Evolutionary conservation across 1,140 invertebrate species (phyloP), one percentile per base, ranked within the genome.

Genomic region (Pectinophora gossypiella): DNA sequence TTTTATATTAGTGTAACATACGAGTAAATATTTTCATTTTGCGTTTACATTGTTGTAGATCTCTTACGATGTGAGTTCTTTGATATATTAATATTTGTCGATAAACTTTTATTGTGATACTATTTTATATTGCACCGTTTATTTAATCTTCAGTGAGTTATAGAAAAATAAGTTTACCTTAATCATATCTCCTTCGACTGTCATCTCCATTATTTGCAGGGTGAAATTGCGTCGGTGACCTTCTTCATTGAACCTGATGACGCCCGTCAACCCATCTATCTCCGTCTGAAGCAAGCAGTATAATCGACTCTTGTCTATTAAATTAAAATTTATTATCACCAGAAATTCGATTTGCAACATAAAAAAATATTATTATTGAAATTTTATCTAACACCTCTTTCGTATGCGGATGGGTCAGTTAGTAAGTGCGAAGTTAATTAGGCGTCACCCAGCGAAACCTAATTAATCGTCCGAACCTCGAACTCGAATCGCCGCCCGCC

Each of bases 151-250:
- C n/a, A n/a, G n/a, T n/a, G n/a, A n/a, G n/a, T n/a, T n/a, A n/a
- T n/a, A n/a, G n/a, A n/a, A n/a, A n/a, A n/a, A n/a, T n/a, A n/a
- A n/a, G n/a, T n/a, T 89, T 88, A 96, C 95, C 91, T 96, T 97
- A 1, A 91, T 89, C 88, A 95, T 94, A 9, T 92, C 95, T 68
- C 94, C 95, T 70, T 96, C 95, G 32, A 95, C 92, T 0, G 94
- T 97, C 92, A 98, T 95, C 84, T 98, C 96, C 55, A 99, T 94
- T 19, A 99, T 93, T 72, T 98, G 96, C 21, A 99, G 90, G 0
- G 95, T 95, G 74, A 98, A 98, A 88, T 98, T 97, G 61, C 93
- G 91, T 55, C 97, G 89, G 64, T 94, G 90, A 36, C 97, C 97
- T 64, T 94, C 91, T 61, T 96, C 94, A 72, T 94, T 95, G 84